These are phyloP conservation scores for Ammodytes marinus DNA, from an alignment of 2,113 vertebrate genomes.

Conservation along the genomic window DNA sequence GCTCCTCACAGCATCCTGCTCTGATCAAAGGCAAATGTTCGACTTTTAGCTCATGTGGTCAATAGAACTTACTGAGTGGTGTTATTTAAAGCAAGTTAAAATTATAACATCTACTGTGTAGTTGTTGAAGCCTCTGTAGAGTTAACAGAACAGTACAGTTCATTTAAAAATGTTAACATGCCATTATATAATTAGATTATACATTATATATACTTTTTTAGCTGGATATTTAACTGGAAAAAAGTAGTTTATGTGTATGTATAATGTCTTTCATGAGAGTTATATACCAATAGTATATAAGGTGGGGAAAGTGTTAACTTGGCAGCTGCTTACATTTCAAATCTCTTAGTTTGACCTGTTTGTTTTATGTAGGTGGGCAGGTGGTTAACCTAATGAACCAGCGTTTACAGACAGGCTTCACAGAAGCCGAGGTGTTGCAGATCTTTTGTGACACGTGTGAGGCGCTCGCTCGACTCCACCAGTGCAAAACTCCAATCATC, in stretches of 20 bases:
- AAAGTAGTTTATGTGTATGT: background rate
- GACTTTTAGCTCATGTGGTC: conserved; percentile 11
- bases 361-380: conserved; percentile 88
- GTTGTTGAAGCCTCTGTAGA: background rate
- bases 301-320: background rate
- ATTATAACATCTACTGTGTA: background rate
- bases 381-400: conserved; percentile 99
- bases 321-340: background rate
- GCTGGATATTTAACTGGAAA: no score
- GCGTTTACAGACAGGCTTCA: conserved; percentile 94
- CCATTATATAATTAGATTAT: no score
- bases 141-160: background rate
- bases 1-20: conserved; percentile 32
- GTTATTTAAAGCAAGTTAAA: conserved; percentile 35
- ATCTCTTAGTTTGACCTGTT: background rate
- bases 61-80: conserved; percentile 12
- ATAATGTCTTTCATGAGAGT: background rate
- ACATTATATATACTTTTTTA: background rate
- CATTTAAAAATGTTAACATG: no score
- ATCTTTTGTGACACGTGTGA: conserved; percentile 98
- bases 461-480: conserved; percentile 93
- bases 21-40: conserved; percentile 17
- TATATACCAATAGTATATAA: background rate
- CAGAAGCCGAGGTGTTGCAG: conserved; percentile 93
- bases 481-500: conserved; percentile 95